Base-by-base conservation (phyloP, 53 echinoderm and acorn worm genomes). In the Astropecten irregularis region DNA sequence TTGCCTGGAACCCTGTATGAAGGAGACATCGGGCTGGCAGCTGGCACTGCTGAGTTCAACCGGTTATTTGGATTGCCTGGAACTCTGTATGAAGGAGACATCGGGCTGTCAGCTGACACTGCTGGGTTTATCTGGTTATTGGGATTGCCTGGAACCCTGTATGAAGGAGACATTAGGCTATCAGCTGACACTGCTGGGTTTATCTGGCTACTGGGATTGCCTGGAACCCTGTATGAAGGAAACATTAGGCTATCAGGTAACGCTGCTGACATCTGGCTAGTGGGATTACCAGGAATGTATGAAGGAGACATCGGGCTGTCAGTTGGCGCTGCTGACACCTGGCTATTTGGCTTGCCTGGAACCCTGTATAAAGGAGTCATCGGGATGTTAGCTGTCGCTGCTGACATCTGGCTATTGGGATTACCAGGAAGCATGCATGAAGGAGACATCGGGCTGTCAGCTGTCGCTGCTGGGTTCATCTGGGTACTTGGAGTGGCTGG, bases 11-110 rank as follows among this genome's bases (percentile, higher is more conserved):
- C 57, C 26, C 57, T 57, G 57, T 57, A 57, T 57, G 57, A 57
- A 57, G 57, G 57, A 57, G 57, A 57, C 22, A 57, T 57, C 26
- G 57, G 57, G 57, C 23, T 57, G 57, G 6, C 3, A 57, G 26
- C 57, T 57, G 57, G 26, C 20, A 22, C n/a, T 57, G 57, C 3
- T 57, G 57, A 23, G n/a, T n/a, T n/a, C 57, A 57, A 9, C 53
- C 9, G 23, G 25, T 9, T 57, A 4, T 57, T 27, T 1, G 23
- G 57, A 23, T 57, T 57, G 26, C 6, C 57, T 4, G 57, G 57
- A 57, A 57, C 57, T 11, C 57, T 57, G 57, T 57, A 22, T 57
- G 57, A 57, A 57, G 57, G 57, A 57, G 57, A 57, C 57, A 57
- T 23, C 26, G 57, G 22, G 57, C 57, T 25, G 26, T 22, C 28